Conservation (phyloP, 2,888 invertebrate genomes). For the Polyommatus icarus region DNA sequence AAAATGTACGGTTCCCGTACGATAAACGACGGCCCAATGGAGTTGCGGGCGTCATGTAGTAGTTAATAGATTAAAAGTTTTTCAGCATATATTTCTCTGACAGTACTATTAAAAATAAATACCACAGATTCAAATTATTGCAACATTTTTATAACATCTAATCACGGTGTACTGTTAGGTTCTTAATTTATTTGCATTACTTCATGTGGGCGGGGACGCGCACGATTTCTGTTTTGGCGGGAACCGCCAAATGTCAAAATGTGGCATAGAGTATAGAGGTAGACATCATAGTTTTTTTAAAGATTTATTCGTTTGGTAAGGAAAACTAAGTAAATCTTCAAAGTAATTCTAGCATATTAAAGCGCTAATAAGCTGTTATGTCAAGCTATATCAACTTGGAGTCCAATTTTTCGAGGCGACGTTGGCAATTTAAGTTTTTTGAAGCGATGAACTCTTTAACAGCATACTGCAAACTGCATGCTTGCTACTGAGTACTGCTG, state of each 20-base stretch:
- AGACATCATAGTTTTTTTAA: background rate
- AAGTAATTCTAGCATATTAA: too few relatives aligned
- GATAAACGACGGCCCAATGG: too few relatives aligned
- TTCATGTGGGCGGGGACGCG: slow-evolving; percentile 2
- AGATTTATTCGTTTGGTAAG: background rate
- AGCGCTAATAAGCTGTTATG: too few relatives aligned
- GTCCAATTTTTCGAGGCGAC: too few relatives aligned
- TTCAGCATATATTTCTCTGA: background rate
- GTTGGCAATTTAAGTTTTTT: too few relatives aligned
- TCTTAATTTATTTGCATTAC: background rate
- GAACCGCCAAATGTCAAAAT: background rate
- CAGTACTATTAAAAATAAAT: background rate
- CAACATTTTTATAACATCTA: background rate
- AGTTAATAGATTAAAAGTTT: too few relatives aligned
- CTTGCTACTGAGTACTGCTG: background rate
- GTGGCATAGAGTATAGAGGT: background rate
- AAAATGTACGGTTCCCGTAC: too few relatives aligned
- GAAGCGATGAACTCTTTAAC: too few relatives aligned
- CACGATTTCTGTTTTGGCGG: slow-evolving; percentile 27
- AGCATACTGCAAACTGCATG: too few relatives aligned
- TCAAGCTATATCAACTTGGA: too few relatives aligned
- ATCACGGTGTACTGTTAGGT: background rate
- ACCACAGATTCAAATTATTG: background rate
- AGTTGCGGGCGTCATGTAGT: too few relatives aligned
- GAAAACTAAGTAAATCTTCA: background rate